Percentiles rank a stretch among this genome's conserved stretches.
phyloP scores from a whole-genome alignment of 1,140 invertebrate species.

The Drosophila takahashii region DNA sequence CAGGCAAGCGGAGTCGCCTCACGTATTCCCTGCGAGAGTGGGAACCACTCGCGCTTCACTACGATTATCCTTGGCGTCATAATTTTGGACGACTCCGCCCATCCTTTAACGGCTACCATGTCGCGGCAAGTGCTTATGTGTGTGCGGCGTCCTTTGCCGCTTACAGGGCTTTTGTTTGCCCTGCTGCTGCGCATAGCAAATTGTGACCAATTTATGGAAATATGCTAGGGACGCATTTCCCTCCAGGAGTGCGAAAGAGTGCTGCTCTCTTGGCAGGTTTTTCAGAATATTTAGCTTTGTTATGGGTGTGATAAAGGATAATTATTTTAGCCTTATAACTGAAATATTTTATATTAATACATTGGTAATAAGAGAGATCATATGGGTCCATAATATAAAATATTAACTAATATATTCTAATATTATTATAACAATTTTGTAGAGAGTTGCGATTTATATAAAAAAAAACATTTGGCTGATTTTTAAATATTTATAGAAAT shows the following conservation, averaged over 20 bases:
- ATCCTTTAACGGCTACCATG: conserved; percentile 39
- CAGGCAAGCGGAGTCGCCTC: conserved; percentile 12
- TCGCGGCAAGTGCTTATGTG: conserved; percentile 40
- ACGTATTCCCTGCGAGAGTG: conserved; percentile 28
- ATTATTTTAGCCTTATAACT: too few relatives aligned
- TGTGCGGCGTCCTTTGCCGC: conserved; percentile 18
- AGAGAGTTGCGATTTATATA: too few relatives aligned
- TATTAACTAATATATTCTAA: too few relatives aligned
- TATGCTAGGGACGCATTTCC: conserved; percentile 44
- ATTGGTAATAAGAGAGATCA: too few relatives aligned
- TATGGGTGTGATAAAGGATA: not conserved
- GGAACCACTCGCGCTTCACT: conserved; percentile 35
- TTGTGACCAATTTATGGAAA: conserved; percentile 81
- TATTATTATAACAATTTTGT: too few relatives aligned
- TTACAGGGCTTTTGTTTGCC: conserved; percentile 46
- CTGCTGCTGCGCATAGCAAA: conserved; percentile 70
- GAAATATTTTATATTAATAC: too few relatives aligned
- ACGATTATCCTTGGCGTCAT: conserved; percentile 71
- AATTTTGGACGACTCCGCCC: conserved; percentile 57
- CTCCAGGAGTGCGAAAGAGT: not conserved
- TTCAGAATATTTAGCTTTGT: not conserved
- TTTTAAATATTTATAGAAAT: too few relatives aligned
- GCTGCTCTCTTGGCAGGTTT: conserved; percentile 7
- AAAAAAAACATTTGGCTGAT: too few relatives aligned
- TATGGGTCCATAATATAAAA: too few relatives aligned